phyloP scores from a whole-genome alignment of 30 jellyfish, hydroid and myxozoan genomes.

The Nemopilema nomurai region DNA sequence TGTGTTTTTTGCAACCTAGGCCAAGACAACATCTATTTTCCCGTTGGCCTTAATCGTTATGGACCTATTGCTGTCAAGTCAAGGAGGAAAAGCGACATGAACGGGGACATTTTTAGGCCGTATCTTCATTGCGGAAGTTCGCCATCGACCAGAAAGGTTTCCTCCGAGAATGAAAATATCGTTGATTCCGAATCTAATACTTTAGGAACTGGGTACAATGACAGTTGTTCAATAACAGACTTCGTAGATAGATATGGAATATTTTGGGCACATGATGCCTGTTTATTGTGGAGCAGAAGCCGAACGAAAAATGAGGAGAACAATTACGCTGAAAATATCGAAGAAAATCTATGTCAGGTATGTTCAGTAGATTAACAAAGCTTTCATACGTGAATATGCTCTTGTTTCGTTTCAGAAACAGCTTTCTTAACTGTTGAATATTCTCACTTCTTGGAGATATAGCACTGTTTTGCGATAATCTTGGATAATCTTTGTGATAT shows the following conservation, averaged over 20 bases:
- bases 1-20: conserved; percentile 81
- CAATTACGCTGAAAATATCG: conserved; percentile 38
- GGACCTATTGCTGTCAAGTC: conserved; percentile 68
- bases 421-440: too few species aligned
- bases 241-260: conserved; percentile 69
- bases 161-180: not conserved
- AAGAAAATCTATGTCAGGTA: conserved; percentile 61
- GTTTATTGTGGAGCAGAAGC: conserved; percentile 78
- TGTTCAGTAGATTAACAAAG: not conserved
- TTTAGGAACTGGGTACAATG: conserved; percentile 64
- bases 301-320: conserved; percentile 27
- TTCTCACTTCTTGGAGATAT: too few species aligned
- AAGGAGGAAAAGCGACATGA: conserved; percentile 40
- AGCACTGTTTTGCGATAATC: too few species aligned
- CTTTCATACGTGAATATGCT: not conserved
- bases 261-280: conserved; percentile 89
- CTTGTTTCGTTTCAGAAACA: not conserved
- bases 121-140: conserved; percentile 40
- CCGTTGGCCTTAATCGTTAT: conserved; percentile 61
- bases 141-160: not conserved
- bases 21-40: conserved; percentile 59
- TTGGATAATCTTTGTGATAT: too few species aligned
- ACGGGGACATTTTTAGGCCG: conserved; percentile 83
- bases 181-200: conserved; percentile 19
- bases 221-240: conserved; percentile 31